Evolutionary conservation across 2,888 invertebrate genomes (phyloP).

Genomic region (Cantharis nigra): DNA sequence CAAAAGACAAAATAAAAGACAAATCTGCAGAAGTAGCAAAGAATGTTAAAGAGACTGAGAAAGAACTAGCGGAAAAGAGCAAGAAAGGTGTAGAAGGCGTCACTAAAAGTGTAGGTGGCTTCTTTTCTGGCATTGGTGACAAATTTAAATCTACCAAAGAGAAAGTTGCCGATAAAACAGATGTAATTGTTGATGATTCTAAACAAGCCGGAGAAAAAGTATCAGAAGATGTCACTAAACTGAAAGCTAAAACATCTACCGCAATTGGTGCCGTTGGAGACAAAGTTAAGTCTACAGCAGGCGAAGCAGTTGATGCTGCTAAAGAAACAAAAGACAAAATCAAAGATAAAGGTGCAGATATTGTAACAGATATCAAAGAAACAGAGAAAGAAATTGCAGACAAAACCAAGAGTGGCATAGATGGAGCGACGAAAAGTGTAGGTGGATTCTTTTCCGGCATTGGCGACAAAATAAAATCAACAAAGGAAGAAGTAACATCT

Average conservation of each 20-base stretch:
- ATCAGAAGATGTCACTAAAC: slow-evolving; percentile 15
- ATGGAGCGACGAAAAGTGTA: slow-evolving; percentile 26
- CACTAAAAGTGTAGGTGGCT: background rate
- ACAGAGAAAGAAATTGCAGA: background rate
- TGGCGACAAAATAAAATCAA: slow-evolving; percentile 26
- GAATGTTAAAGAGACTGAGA: background rate
- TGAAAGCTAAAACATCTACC: slow-evolving; percentile 17
- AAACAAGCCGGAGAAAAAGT: slow-evolving; percentile 24
- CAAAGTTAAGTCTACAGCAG: slow-evolving; percentile 8
- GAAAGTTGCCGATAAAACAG: slow-evolving; percentile 19
- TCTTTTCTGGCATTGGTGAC: background rate
- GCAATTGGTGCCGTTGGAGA: no score
- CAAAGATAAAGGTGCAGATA: slow-evolving; percentile 24
- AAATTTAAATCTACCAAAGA: slow-evolving; percentile 14
- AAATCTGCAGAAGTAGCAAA: slow-evolving; percentile 8
- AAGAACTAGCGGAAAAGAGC: no score
- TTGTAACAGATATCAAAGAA: slow-evolving; percentile 1
- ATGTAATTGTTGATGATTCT: slow-evolving; percentile 4
- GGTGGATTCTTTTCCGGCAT: slow-evolving; percentile 29
- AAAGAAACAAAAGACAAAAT: slow-evolving; percentile 34
- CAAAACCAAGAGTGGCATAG: background rate
- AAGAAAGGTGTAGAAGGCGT: background rate
- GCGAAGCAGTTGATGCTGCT: slow-evolving; percentile 23
- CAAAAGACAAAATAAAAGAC: slow-evolving; percentile 35
- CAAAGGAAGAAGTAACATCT: slow-evolving; percentile 16